These are phyloP conservation scores for Limnephilus auricula DNA, from an alignment of 2,888 invertebrate species.

Conservation along the genomic window DNA sequence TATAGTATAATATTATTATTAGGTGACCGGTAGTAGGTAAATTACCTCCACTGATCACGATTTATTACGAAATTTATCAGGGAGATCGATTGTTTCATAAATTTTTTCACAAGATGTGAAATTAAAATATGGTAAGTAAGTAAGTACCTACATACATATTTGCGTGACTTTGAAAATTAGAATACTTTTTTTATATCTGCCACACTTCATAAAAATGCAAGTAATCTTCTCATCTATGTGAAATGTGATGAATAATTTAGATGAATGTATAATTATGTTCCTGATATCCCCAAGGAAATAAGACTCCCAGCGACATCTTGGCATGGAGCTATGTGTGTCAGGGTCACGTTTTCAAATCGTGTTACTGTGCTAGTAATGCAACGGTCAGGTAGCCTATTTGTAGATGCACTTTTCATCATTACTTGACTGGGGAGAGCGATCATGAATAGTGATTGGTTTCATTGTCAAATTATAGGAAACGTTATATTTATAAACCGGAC, in stretches of 20 bases:
- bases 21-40: too few relatives aligned
- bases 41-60: too few relatives aligned
- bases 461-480: slow-evolving; percentile 54
- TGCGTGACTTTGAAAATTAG: too few relatives aligned
- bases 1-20: too few relatives aligned
- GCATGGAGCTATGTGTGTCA: slow-evolving; percentile 60
- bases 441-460: slow-evolving; percentile 52
- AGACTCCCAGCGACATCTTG: slow-evolving; percentile 40
- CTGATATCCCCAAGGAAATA: slow-evolving; percentile 52
- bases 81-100: too few relatives aligned
- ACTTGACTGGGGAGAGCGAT: slow-evolving; percentile 44
- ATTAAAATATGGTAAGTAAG: too few relatives aligned
- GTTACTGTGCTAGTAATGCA: slow-evolving; percentile 57
- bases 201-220: too few relatives aligned
- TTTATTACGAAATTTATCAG: too few relatives aligned
- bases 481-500: not conserved
- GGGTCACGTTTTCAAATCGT: slow-evolving; percentile 57
- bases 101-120: too few relatives aligned
- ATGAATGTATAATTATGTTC: slow-evolving; percentile 34
- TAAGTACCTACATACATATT: too few relatives aligned
- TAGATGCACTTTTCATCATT: slow-evolving; percentile 60
- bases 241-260: not conserved
- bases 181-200: too few relatives aligned
- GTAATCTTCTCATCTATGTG: not conserved
- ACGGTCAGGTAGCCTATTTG: slow-evolving; percentile 63